Percentiles rank a stretch among this genome's conserved stretches.
phyloP scores from a whole-genome alignment of 2,113 vertebrate genomes.

The Macquaria australasica region DNA sequence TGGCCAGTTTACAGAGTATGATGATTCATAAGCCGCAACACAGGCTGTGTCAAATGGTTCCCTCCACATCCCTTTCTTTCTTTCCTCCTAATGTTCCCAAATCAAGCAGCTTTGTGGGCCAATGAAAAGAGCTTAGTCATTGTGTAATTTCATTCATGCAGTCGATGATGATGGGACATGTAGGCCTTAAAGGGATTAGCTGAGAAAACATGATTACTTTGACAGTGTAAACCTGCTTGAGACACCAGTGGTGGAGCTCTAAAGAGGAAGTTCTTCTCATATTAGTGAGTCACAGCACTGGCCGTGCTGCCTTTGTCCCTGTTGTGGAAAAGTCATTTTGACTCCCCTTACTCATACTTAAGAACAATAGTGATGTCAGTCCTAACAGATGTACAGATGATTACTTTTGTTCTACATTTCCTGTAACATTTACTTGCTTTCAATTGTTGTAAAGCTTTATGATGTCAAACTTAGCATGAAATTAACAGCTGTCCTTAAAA shows the following conservation, averaged over 20 bases:
- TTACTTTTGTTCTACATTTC: not conserved
- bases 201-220: slow-evolving; percentile 66
- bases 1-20: slow-evolving; percentile 49
- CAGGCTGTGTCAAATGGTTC: slow-evolving; percentile 58
- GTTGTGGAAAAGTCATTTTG: not conserved
- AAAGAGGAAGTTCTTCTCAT: not conserved
- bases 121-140: slow-evolving; percentile 76
- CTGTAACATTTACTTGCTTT: not conserved
- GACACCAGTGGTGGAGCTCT: not conserved
- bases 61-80: slow-evolving; percentile 42
- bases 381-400: not conserved
- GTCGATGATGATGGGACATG: slow-evolving; percentile 61
- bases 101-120: slow-evolving; percentile 70
- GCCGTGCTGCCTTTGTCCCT: not conserved
- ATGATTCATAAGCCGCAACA: slow-evolving; percentile 71
- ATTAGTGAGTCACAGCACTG: slow-evolving; percentile 4
- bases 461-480: not conserved
- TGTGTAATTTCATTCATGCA: slow-evolving; percentile 73
- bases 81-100: slow-evolving; percentile 59
- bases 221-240: slow-evolving; percentile 53
- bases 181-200: slow-evolving; percentile 73
- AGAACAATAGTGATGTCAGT: not conserved
- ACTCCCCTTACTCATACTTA: not conserved
- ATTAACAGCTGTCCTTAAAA: not conserved
- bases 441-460: not conserved